Percentiles rank a stretch among this genome's conserved stretches.
phyloP scores from a whole-genome alignment of 2,888 invertebrate species.

The Cryptocephalus primarius region DNA sequence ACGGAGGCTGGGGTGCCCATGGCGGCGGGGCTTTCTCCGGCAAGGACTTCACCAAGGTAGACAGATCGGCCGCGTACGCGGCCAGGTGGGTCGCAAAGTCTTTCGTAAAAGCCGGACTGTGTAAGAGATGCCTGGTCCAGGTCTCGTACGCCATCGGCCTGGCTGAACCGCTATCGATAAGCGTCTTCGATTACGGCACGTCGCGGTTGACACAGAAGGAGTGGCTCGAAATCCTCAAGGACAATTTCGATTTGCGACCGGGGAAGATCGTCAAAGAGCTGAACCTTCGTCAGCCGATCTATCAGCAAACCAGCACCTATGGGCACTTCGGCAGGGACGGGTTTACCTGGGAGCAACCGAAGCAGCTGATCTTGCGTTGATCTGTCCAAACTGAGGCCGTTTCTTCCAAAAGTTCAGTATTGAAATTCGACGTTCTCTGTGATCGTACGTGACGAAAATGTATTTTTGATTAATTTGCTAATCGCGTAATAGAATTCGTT shows the following conservation, averaged over 20 bases:
- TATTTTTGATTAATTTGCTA: too few relatives aligned
- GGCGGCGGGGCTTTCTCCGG: conserved; percentile 99
- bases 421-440: too few relatives aligned
- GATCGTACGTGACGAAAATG: too few relatives aligned
- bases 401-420: too few relatives aligned
- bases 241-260: conserved; percentile 94
- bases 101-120: conserved; percentile 86
- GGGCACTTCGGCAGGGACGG: conserved; percentile 97
- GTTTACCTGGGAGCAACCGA: conserved; percentile 96
- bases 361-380: conserved; percentile 41
- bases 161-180: conserved; percentile 93
- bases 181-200: conserved; percentile 95
- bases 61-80: conserved; percentile 95
- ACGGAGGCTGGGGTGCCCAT: conserved; percentile 99
- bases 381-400: too few relatives aligned
- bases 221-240: conserved; percentile 75
- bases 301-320: conserved; percentile 95
- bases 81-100: conserved; percentile 99
- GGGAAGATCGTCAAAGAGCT: conserved; percentile 96
- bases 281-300: conserved; percentile 87
- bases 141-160: conserved; percentile 98
- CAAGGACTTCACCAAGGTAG: conserved; percentile 96
- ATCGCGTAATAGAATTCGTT: too few relatives aligned
- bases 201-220: conserved; percentile 81
- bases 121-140: conserved; percentile 90